These are phyloP conservation scores for Dryomyza anilis DNA, from an alignment of 2,888 invertebrate genomes.

Conservation along the genomic window DNA sequence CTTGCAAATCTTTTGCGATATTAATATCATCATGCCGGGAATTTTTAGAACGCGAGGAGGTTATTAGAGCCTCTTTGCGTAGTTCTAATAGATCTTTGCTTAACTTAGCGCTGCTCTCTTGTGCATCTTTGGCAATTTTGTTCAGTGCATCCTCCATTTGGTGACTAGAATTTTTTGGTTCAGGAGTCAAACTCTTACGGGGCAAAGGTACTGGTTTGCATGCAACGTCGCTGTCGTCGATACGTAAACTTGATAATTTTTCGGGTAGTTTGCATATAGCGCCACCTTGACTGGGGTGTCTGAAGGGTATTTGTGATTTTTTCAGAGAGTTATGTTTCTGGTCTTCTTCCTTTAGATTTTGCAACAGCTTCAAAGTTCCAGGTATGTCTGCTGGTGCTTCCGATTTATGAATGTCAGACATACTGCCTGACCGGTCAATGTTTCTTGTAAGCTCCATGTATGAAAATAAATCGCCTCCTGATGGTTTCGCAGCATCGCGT, in stretches of 20 bases:
- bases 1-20: conserved; percentile 53
- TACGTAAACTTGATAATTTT: conserved; percentile 43
- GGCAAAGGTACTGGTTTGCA: conserved; percentile 67
- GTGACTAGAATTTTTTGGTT: conserved; percentile 59
- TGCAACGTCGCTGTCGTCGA: conserved; percentile 39
- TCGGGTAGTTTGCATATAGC: conserved; percentile 58
- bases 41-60: conserved; percentile 47
- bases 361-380: conserved; percentile 51
- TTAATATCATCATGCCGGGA: conserved; percentile 36
- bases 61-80: conserved; percentile 55
- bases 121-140: conserved; percentile 76
- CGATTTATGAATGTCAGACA: conserved; percentile 64
- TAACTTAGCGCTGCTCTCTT: conserved; percentile 74
- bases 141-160: conserved; percentile 74
- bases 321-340: conserved; percentile 37
- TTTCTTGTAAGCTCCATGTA: conserved; percentile 64
- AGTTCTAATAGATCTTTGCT: conserved; percentile 71
- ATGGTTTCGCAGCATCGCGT: conserved; percentile 64
- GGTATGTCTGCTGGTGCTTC: conserved; percentile 49
- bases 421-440: conserved; percentile 68
- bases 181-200: conserved; percentile 62
- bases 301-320: conserved; percentile 47
- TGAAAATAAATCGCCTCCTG: conserved; percentile 64
- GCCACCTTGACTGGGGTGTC: conserved; percentile 58
- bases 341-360: conserved; percentile 54